phyloP scores from a whole-genome alignment of 2,113 vertebrate species.

The Cryptoleucopteryx plumbea region DNA sequence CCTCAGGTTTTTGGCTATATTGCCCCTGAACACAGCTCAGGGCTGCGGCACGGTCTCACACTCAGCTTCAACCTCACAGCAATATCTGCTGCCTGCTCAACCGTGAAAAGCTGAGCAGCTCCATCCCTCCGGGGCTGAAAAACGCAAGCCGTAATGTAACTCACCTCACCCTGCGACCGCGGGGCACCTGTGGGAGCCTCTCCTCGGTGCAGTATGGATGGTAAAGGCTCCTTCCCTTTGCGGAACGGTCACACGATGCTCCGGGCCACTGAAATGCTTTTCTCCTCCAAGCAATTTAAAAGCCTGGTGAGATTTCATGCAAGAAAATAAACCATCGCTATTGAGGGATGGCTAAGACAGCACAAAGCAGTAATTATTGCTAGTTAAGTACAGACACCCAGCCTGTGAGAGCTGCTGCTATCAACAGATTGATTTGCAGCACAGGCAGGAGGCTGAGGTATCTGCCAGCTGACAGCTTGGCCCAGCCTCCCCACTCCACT shows the following conservation, averaged over 20 bases:
- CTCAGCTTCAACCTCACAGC: background rate
- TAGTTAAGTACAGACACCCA: background rate
- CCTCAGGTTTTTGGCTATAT: background rate
- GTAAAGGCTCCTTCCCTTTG: background rate
- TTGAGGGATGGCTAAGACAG: accelerated
- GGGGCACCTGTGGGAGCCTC: background rate
- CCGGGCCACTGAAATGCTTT: background rate
- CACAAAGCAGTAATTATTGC: background rate
- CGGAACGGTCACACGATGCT: accelerated
- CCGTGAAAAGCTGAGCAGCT: background rate
- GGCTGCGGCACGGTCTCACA: background rate
- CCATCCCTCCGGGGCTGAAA: background rate
- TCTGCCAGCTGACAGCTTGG: background rate
- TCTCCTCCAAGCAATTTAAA: background rate
- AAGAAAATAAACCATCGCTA: background rate
- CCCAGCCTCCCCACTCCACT: background rate
- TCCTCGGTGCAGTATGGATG: accelerated
- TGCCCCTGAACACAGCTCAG: background rate
- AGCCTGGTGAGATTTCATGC: background rate
- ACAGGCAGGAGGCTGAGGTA: background rate
- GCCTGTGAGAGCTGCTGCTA: background rate
- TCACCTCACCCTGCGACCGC: background rate
- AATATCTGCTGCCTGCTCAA: background rate
- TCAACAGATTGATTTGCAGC: background rate
- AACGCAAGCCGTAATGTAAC: accelerated